A percentile compares a stretch with the other conserved stretches of the same genome.
Evolutionary conservation across 2,888 invertebrate genomes (phyloP).

Genomic region (Nephrotoma flavescens): DNA sequence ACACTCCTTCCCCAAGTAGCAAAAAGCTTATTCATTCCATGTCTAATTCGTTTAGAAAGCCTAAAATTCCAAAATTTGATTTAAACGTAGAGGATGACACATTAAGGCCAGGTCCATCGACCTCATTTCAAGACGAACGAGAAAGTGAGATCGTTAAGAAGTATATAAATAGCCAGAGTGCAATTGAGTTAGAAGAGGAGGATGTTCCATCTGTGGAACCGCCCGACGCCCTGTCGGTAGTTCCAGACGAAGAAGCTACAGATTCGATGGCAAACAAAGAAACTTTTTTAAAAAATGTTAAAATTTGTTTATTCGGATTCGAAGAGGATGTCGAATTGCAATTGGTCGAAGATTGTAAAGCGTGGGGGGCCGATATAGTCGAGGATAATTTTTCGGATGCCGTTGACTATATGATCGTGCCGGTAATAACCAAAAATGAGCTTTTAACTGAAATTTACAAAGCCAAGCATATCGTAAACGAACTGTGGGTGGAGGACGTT

Average conservation of each 20-base stretch:
- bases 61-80: slow-evolving; percentile 21
- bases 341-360: slow-evolving; percentile 35
- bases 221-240: neutral
- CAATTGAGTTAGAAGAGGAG: neutral
- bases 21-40: slow-evolving; percentile 37
- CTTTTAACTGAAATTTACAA: slow-evolving; percentile 17
- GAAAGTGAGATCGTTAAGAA: slow-evolving; percentile 21
- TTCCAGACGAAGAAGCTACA: neutral
- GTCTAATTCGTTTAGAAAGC: slow-evolving; percentile 30
- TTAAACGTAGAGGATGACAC: neutral
- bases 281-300: slow-evolving; percentile 19
- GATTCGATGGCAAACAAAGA: neutral
- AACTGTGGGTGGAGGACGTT: slow-evolving; percentile 27
- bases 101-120: neutral
- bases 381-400: slow-evolving; percentile 34
- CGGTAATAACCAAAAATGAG: slow-evolving; percentile 24
- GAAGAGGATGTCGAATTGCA: slow-evolving; percentile 30
- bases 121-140: slow-evolving; percentile 13
- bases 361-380: slow-evolving; percentile 39
- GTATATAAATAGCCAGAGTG: slow-evolving; percentile 23
- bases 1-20: slow-evolving; percentile 43
- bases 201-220: neutral
- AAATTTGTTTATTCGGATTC: slow-evolving; percentile 33
- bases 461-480: slow-evolving; percentile 20
- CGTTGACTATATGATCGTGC: slow-evolving; percentile 52